phyloP scores from a whole-genome alignment of 2,113 vertebrate species.

The Pygoscelis antarcticus region DNA sequence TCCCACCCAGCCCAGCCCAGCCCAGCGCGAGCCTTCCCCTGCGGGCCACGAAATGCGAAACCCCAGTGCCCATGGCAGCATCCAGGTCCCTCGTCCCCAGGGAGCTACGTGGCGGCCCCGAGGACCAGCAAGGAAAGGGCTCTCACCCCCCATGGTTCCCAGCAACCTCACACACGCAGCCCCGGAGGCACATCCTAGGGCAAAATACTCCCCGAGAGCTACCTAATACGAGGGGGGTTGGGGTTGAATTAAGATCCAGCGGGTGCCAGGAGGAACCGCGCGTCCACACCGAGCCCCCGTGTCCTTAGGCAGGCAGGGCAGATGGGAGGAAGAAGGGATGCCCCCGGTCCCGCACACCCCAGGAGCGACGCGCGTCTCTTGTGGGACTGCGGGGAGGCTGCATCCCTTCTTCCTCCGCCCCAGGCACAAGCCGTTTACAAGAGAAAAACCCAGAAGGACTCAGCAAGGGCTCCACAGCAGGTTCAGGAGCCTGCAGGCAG shows the following conservation, averaged over 20 bases:
- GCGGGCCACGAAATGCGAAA: not conserved
- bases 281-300: rapidly evolving
- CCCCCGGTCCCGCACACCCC: not conserved
- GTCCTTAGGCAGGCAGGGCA: not conserved
- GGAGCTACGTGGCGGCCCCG: not conserved
- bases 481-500: not conserved
- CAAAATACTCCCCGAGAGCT: not conserved
- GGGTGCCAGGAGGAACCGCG: not conserved
- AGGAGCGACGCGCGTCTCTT: not conserved
- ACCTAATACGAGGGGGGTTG: rapidly evolving
- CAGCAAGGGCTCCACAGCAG: not conserved
- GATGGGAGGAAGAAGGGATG: not conserved
- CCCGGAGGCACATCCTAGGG: not conserved
- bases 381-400: not conserved
- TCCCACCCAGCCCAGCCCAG: not conserved
- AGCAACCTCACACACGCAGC: not conserved
- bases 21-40: not conserved
- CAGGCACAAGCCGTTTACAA: not conserved
- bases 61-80: rapidly evolving
- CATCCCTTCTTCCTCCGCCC: not conserved
- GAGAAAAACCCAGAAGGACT: not conserved
- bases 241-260: not conserved
- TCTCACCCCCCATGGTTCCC: not conserved
- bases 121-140: not conserved
- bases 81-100: not conserved